Base-by-base conservation (phyloP, 2,113 vertebrate species). In the Calyptomena viridis region DNA sequence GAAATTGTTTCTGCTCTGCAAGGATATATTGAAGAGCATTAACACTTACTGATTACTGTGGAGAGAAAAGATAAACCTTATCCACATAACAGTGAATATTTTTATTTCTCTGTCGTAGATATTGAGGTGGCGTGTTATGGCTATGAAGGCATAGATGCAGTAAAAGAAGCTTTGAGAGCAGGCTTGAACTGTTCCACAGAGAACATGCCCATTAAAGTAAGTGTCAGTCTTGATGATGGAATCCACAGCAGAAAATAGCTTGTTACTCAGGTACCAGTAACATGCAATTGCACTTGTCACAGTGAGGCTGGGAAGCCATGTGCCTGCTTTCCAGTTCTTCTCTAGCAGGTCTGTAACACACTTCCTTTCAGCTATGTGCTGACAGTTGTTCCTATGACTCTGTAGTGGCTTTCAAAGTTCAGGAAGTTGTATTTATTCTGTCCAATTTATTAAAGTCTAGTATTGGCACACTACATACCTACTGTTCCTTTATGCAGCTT, bases 61-160 rank as follows among this genome's bases (percentile, higher is more conserved):
- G 23, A 75, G 46, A 35, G 40, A 58, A 81, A 63, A 89, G 46
- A 23, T 68, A 60, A 62, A 25, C 33, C 25, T 23, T 40, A 23
- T 52, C 39, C n/a, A 24, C 16, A 6, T 63, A n/a, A 55, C 53
- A 49, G 30, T 58, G 33, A 83, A 79, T 71, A 27, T 71, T 84
- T 93, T 12, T 79, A 17, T 83, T 84, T 27, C 11, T 92, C 47
- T 95, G 25, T 97, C 88, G 35, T 97, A 99, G 99, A 99, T 97
- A 99, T 99, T 89, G 99, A 99, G 94, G 99, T 99, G 88, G 99
- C 99, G 25, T 99, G 99, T 97, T 99, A 99, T 42, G 99, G 99
- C 33, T 99, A 99, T 55, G 99, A 99, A 97, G 99, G 99, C 59
- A 99, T 99, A 21, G 99, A 99, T 96, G 99, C 99, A 3, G 99